Evolutionary conservation across 1,140 invertebrate species (phyloP), one percentile per base, ranked within the genome.

Genomic region (Polypedilum vanderplanki): DNA sequence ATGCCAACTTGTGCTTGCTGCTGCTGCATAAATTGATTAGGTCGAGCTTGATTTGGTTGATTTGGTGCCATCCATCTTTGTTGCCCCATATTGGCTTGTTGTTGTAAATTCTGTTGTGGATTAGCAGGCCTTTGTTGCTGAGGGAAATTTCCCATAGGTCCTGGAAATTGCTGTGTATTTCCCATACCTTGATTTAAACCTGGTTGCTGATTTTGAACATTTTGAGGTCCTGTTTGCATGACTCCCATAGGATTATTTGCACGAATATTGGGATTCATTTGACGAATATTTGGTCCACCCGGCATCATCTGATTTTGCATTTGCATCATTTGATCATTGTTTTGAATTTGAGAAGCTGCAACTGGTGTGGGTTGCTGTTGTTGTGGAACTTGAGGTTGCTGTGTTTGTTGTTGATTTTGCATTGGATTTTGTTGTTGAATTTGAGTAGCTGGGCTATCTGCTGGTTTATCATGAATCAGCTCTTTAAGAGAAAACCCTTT

Each of bases 401-500:
- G 83, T 1, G 81, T 80, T 33, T 83, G 78, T n/a, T 83, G 77
- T 22, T 12, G 10, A 40, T 73, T 73, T 24, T 24, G 70, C 22
- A 40, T 10, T 33, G 70, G 17, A 40, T 73, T 24, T 73, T 33
- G 70, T 1, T 10, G 9, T n/a, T 57, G 46, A 57, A 57, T 9
- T 57, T 57, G 46, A 57, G 12, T 57, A n/a, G 46, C 46, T 57
- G 46, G 46, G 3, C 46, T 57, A 15, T 57, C 46, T 57, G 46
- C 46, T 15, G 46, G 46, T 15, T 57, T 57, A 57, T 57, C 46
- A 57, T 57, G 46, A 57, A 57, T 57, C 3, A 57, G 5, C 18
- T 70, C 65, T 18, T 70, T 70, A 7, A 70, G 17, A 18, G 65
- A 70, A 78, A 87, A 93, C 18, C 90, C 91, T 81, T 89, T 91